phyloP scores from a whole-genome alignment of 1,140 invertebrate species.

The Apis mellifera region Amel_HAv3.1 CM009937.2:10816501-10817000 shows the following conservation, averaged over 20 bases:
- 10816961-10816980: constrained; percentile 67
- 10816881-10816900: constrained; percentile 24
- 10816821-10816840: constrained; percentile 41
- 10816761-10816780: constrained; percentile 39
- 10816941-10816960: constrained; percentile 66
- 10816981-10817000: constrained; percentile 14
- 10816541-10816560: too few species aligned
- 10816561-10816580: too few species aligned
- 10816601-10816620: too few species aligned
- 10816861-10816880: too few species aligned
- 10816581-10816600: too few species aligned
- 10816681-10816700: constrained; percentile 31
- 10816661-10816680: constrained; percentile 18
- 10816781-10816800: constrained; percentile 53
- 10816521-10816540: too few species aligned
- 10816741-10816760: constrained; percentile 43
- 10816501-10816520: too few species aligned
- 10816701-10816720: constrained; percentile 22
- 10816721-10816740: constrained; percentile 48
- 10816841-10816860: constrained; percentile 4
- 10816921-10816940: constrained; percentile 69
- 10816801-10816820: constrained; percentile 57
- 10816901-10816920: constrained; percentile 30
- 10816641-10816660: constrained; percentile 1
- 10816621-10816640: too few species aligned